Conservation (phyloP, 2,888 invertebrate species). For the Ochropleura leucogaster region DNA sequence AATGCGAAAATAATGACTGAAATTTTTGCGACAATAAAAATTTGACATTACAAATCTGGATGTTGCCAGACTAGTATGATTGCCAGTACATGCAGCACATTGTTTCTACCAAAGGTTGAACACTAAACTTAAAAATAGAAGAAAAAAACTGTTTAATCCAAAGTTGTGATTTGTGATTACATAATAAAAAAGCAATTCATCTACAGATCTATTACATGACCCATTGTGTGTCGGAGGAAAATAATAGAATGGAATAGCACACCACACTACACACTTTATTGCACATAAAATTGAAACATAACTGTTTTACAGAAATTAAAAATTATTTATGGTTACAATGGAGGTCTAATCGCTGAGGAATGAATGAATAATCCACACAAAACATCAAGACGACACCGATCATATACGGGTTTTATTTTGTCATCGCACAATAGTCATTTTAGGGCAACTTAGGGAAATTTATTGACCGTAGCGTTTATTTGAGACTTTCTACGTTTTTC, state of each 20-base stretch:
- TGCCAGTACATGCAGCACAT: slow-evolving; percentile 37
- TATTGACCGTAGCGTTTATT: not conserved
- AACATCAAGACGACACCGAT: not conserved
- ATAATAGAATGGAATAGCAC: no score
- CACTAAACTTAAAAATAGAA: not conserved
- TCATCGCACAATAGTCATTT: not conserved
- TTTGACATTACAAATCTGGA: slow-evolving; percentile 83
- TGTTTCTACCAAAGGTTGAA: slow-evolving; percentile 41
- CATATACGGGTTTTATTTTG: not conserved
- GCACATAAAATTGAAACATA: no score
- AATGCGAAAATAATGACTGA: slow-evolving; percentile 88
- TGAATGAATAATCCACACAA: not conserved
- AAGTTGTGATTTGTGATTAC: not conserved
- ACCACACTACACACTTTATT: no score
- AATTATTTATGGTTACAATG: no score
- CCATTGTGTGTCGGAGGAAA: not conserved
- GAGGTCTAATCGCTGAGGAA: not conserved
- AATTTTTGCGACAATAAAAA: slow-evolving; percentile 89
- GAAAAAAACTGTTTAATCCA: not conserved
- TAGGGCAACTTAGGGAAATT: not conserved
- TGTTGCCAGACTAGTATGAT: slow-evolving; percentile 69
- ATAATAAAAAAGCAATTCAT: not conserved
- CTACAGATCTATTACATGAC: not conserved
- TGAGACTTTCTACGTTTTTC: not conserved
- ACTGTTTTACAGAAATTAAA: no score